Conservation (phyloP, 2,888 invertebrate species). For the Conus canariensis region DNA sequence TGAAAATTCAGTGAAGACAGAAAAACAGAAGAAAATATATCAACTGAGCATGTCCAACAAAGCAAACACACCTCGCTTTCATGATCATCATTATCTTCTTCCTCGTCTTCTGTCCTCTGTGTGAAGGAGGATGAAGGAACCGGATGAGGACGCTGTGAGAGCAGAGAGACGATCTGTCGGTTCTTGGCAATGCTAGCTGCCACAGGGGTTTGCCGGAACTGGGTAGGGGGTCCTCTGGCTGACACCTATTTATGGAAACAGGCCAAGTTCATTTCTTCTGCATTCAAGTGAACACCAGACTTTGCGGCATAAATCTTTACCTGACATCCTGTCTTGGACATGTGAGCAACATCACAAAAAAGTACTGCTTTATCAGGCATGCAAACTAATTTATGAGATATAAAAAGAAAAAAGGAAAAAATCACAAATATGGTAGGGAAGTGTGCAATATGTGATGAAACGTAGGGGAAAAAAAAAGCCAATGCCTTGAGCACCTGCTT, state of each 20-base stretch:
- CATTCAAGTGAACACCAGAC: background rate
- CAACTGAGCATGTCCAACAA: background rate
- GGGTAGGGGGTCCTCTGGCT: constrained; percentile 63
- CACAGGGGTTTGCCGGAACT: constrained; percentile 57
- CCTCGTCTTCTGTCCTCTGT: background rate
- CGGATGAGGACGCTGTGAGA: background rate
- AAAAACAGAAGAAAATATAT: background rate
- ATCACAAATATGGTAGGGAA: too few relatives aligned
- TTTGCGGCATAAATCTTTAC: too few relatives aligned
- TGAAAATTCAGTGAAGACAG: background rate
- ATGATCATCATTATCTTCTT: background rate
- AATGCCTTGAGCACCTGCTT: too few relatives aligned
- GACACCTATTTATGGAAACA: constrained; percentile 44
- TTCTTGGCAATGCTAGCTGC: constrained; percentile 66
- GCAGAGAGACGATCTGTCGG: constrained; percentile 47
- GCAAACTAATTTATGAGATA: too few relatives aligned
- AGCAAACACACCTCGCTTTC: background rate
- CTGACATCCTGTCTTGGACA: too few relatives aligned
- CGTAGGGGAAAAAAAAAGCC: too few relatives aligned
- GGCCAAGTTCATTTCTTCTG: background rate
- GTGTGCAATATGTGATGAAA: too few relatives aligned
- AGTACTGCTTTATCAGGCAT: too few relatives aligned
- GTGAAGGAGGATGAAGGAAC: background rate
- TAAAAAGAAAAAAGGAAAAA: too few relatives aligned
- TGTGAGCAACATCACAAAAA: too few relatives aligned